Evolutionary conservation across 2,797 vertebrate species (phyloP).

Genomic region (Pseudopleuronectes americanus): DNA sequence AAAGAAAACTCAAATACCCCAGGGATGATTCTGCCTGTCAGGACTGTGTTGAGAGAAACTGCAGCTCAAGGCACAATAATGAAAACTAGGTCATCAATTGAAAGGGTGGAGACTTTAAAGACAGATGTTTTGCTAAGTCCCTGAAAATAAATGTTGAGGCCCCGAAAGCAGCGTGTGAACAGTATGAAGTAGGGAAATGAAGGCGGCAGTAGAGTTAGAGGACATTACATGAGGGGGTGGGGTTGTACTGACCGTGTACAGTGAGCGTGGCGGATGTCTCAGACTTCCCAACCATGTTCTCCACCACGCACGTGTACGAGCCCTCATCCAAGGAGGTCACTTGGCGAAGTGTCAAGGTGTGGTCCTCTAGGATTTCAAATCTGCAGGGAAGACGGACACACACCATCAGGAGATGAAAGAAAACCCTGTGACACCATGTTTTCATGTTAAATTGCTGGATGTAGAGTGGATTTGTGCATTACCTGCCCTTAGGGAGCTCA

Average conservation of each 20-base stretch:
- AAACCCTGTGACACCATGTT: constrained; percentile 19
- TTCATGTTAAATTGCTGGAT: constrained; percentile 38
- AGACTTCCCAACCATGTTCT: constrained; percentile 99
- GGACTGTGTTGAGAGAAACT: constrained; percentile 14
- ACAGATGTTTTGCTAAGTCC: not conserved
- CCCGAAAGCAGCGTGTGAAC: constrained; percentile 22
- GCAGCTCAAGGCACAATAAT: constrained; percentile 14
- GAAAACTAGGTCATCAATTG: constrained; percentile 33
- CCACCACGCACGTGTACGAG: constrained; percentile 95
- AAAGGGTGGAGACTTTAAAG: too few species aligned
- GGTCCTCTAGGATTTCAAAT: constrained; percentile 95
- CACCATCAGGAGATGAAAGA: constrained; percentile 48
- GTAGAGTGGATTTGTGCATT: constrained; percentile 51
- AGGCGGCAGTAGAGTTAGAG: constrained; percentile 3
- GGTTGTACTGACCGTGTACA: constrained; percentile 90
- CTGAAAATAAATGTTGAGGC: constrained; percentile 25
- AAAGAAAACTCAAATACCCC: not conserved
- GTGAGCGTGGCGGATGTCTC: constrained; percentile 95
- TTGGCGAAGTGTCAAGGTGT: constrained; percentile 94
- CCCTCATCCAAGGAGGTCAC: constrained; percentile 92
- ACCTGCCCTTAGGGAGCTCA: constrained; percentile 93
- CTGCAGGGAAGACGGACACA: constrained; percentile 73
- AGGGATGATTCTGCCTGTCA: constrained; percentile 21
- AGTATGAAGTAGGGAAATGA: not conserved
- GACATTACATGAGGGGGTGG: constrained; percentile 20